Evolutionary conservation across 2,113 vertebrate genomes (phyloP).

Genomic region (Sinosuthora webbiana): DNA sequence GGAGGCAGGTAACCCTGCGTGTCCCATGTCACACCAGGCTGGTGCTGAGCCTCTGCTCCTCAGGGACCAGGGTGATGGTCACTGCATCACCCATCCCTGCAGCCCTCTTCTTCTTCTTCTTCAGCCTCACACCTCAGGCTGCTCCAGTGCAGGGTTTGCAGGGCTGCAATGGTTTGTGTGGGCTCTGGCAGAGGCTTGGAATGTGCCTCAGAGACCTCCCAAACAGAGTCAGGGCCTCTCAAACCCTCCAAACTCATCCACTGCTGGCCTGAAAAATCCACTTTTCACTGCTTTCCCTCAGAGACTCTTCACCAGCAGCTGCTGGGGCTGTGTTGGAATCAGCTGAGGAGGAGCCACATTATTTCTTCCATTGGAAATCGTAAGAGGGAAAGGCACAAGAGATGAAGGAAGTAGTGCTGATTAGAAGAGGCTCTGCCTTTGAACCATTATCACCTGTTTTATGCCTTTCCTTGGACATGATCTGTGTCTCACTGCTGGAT

Average conservation of each 20-base stretch:
- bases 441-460: fast-evolving
- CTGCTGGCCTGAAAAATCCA: not conserved
- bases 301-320: not conserved
- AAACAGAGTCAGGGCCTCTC: not conserved
- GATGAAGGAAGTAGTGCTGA: not conserved
- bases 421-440: not conserved
- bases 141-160: not conserved
- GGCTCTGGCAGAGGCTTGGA: not conserved
- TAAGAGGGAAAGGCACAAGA: not conserved
- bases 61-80: not conserved
- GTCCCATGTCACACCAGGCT: not conserved
- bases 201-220: not conserved
- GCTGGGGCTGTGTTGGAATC: not conserved
- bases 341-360: not conserved
- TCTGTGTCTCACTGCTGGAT: not conserved
- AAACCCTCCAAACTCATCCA: not conserved
- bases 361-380: not conserved
- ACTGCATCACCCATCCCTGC: not conserved
- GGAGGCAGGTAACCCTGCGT: not conserved
- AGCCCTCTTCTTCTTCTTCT: not conserved
- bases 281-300: fast-evolving
- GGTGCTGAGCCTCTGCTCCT: not conserved
- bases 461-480: not conserved
- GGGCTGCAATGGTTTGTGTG: fast-evolving
- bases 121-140: not conserved